Conservation (phyloP, 2,113 vertebrate species). For the Lophura nycthemera region DNA sequence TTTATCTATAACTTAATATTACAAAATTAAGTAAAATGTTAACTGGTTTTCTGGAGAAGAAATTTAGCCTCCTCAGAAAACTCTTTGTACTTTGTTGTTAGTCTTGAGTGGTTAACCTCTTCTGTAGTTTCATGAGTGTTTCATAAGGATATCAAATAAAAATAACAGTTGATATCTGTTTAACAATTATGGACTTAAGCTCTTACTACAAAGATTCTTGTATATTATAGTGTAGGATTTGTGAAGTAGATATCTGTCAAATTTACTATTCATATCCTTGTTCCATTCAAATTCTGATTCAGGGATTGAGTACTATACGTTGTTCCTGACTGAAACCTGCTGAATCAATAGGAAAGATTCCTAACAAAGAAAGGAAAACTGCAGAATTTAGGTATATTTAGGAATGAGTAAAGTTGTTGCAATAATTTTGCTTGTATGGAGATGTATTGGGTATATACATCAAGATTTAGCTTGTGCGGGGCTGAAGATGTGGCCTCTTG, state of each 20-base stretch:
- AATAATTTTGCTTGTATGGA: background rate
- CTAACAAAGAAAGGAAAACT: background rate
- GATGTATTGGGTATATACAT: background rate
- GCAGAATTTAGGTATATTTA: background rate
- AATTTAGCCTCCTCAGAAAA: background rate
- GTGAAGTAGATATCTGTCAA: background rate
- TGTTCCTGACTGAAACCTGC: background rate
- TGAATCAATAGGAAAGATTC: background rate
- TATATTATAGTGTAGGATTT: background rate
- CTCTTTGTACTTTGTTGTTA: background rate
- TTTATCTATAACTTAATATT: constrained; percentile 31
- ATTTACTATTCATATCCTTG: background rate
- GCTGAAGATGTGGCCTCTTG: background rate
- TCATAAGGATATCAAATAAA: background rate
- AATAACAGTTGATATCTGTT: background rate
- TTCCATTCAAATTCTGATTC: background rate
- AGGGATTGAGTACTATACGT: background rate
- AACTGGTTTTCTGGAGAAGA: background rate
- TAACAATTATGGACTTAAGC: background rate
- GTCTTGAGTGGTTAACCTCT: background rate
- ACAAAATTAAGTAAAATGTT: constrained; percentile 36
- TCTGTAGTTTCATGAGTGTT: background rate
- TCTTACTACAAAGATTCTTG: background rate
- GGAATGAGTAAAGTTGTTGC: background rate
- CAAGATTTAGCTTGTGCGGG: background rate